A percentile compares a stretch with the other conserved stretches of the same genome.
phyloP scores from a whole-genome alignment of 2,113 vertebrate species.

The Trichechus manatus region DNA sequence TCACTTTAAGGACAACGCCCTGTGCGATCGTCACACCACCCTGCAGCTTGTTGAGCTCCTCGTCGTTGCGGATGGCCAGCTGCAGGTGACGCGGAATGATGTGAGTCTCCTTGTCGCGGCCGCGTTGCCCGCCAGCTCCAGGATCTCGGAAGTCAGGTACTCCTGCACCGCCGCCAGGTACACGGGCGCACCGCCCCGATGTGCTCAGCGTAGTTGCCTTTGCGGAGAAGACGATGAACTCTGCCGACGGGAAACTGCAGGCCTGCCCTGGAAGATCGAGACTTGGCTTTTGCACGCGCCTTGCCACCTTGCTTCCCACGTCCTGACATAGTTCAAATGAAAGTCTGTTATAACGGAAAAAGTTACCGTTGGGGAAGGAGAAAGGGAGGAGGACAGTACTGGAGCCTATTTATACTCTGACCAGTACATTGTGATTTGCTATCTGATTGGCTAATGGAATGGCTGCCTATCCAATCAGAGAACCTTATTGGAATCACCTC shows the following conservation, averaged over 20 bases:
- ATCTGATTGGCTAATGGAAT: not conserved
- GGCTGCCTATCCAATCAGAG: not conserved
- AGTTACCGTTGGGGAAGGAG: not conserved
- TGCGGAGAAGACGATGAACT: not conserved
- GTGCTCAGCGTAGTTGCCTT: fast-evolving
- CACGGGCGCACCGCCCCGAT: fast-evolving
- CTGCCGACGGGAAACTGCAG: not conserved
- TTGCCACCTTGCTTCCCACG: fast-evolving
- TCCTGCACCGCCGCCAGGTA: not conserved
- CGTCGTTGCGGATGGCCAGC: not conserved
- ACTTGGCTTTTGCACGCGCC: fast-evolving
- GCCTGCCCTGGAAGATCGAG: fast-evolving
- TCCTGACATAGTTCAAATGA: fast-evolving
- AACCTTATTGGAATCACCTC: not conserved
- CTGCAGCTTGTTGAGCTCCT: not conserved
- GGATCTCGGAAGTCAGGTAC: not conserved
- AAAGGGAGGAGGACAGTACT: fast-evolving
- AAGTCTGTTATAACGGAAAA: fast-evolving
- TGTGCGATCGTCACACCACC: fast-evolving
- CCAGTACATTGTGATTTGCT: fast-evolving
- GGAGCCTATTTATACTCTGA: not conserved
- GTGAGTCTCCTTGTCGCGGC: not conserved
- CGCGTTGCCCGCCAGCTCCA: not conserved
- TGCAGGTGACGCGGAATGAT: not conserved
- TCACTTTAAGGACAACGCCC: not conserved